These are phyloP conservation scores for Dione vanillae DNA, from an alignment of 2,888 invertebrate species.

Conservation along the genomic window DNA sequence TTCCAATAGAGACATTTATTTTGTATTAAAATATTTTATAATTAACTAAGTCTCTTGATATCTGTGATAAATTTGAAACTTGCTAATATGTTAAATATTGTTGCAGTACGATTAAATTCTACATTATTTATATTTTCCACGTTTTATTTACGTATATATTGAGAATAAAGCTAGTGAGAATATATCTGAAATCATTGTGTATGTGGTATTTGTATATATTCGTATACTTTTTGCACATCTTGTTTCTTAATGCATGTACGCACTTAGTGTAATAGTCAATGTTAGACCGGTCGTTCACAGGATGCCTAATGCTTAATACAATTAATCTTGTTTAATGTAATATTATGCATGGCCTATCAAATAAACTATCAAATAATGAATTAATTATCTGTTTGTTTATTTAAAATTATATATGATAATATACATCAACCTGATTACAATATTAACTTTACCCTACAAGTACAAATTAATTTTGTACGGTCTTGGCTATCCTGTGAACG, in stretches of 20 bases:
- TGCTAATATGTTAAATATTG: not conserved
- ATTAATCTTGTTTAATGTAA: not conserved
- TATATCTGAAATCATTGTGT: constrained; percentile 28
- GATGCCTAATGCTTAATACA: not conserved
- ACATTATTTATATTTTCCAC: not conserved
- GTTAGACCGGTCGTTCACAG: constrained; percentile 21
- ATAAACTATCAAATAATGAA: not conserved
- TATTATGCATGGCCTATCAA: not conserved
- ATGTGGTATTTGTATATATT: constrained; percentile 39
- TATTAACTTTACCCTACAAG: not conserved
- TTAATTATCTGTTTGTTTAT: not conserved
- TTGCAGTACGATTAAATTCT: constrained; percentile 26
- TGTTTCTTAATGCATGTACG: constrained; percentile 39
- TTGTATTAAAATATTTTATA: not conserved
- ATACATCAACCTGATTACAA: not conserved
- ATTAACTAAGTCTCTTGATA: not conserved
- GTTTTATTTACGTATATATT: too few relatives aligned
- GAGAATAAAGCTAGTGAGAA: constrained; percentile 25
- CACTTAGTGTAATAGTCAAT: constrained; percentile 36
- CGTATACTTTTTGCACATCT: constrained; percentile 33
- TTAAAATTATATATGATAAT: not conserved
- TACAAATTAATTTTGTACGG: not conserved
- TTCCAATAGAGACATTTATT: not conserved
- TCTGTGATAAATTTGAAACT: constrained; percentile 16
- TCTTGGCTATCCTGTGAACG: constrained; percentile 17